Evolutionary conservation across 2,797 vertebrate genomes (phyloP).

Genomic region (Trichosurus vulpecula): DNA sequence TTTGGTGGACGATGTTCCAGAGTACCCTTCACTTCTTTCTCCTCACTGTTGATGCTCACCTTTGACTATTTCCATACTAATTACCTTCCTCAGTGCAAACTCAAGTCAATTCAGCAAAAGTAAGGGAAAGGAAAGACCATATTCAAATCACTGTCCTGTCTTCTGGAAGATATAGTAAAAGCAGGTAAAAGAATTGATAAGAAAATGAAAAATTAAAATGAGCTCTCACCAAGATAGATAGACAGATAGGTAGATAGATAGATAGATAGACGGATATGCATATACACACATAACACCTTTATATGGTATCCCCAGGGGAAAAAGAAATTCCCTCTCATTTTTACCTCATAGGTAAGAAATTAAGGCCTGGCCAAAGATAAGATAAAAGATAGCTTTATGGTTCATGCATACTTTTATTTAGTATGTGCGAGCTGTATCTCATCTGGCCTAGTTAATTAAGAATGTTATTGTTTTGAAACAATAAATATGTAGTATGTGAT

Average conservation of each 20-base stretch:
- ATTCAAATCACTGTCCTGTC: constrained; percentile 21
- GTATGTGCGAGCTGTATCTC: not conserved
- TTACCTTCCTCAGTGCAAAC: not conserved
- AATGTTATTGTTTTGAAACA: not conserved
- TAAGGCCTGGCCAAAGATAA: no score
- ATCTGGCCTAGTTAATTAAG: not conserved
- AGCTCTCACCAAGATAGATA: not conserved
- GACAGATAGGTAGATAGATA: no score
- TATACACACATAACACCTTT: not conserved
- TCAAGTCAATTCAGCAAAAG: constrained; percentile 26
- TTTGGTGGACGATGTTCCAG: not conserved
- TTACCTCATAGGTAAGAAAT: not conserved
- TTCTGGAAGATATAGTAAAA: constrained; percentile 46
- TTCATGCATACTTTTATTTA: not conserved
- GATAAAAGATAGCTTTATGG: not conserved
- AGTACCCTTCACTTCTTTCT: not conserved
- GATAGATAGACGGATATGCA: not conserved
- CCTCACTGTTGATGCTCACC: not conserved
- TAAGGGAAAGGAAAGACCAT: constrained; percentile 41
- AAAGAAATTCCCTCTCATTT: not conserved
- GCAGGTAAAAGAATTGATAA: not conserved
- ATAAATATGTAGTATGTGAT: not conserved
- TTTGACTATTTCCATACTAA: not conserved
- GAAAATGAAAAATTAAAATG: constrained; percentile 43
- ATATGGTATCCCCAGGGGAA: not conserved